Evolutionary conservation across 2,888 invertebrate genomes (phyloP).

Genomic region (Archaeoteleia sp.): DNA sequence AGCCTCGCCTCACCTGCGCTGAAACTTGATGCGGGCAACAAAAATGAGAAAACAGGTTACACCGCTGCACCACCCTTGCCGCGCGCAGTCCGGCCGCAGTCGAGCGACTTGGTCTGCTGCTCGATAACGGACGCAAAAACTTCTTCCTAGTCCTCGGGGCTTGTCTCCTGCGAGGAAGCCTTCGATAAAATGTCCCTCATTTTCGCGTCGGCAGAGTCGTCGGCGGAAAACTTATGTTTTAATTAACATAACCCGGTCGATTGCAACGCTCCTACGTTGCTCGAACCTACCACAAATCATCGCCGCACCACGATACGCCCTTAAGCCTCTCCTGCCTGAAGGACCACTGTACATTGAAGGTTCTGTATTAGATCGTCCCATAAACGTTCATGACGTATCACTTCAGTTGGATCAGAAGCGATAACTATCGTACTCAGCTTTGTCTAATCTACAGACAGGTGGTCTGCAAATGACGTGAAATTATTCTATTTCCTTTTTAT

Average conservation of each 20-base stretch:
- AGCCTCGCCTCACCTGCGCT: constrained; percentile 68
- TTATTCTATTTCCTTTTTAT: neutral
- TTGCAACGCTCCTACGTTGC: too few relatives aligned
- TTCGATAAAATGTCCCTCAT: too few relatives aligned
- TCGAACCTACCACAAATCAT: too few relatives aligned
- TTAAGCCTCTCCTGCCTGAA: too few relatives aligned
- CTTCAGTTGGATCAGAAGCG: constrained; percentile 14
- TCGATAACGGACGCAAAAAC: constrained; percentile 25
- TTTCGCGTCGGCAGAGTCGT: too few relatives aligned
- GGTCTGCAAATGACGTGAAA: neutral
- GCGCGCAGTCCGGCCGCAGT: constrained; percentile 17
- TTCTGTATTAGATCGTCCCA: constrained; percentile 12
- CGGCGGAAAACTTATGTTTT: too few relatives aligned
- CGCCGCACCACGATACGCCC: too few relatives aligned
- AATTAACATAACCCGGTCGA: too few relatives aligned
- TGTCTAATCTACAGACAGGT: neutral
- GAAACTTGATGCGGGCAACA: constrained; percentile 71
- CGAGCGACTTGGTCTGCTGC: constrained; percentile 15
- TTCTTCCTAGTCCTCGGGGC: constrained; percentile 9
- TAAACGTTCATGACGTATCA: constrained; percentile 14
- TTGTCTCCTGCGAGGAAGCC: neutral
- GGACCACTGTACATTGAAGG: constrained; percentile 1
- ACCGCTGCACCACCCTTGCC: constrained; percentile 34
- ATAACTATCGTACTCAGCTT: constrained; percentile 13
- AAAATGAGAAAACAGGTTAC: constrained; percentile 73